Percentiles rank a stretch among this genome's conserved stretches.
Evolutionary conservation across 64 coral and sea anemone genomes (phyloP).

Genomic region (Montipora cactus): DNA sequence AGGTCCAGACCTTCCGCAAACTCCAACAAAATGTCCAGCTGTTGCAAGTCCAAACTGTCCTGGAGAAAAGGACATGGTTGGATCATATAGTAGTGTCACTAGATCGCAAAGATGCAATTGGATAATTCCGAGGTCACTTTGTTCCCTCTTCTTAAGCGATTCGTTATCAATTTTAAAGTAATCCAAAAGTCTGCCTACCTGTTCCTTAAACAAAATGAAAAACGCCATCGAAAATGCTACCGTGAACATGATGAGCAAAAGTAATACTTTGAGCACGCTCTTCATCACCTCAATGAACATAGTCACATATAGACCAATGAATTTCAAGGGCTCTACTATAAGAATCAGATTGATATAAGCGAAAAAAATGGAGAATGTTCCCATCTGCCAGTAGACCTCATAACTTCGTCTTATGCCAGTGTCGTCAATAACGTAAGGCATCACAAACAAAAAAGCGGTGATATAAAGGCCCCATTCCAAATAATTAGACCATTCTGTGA

Average conservation of each 20-base stretch:
- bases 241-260: conserved; percentile 62
- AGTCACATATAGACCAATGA: conserved; percentile 65
- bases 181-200: conserved; percentile 17
- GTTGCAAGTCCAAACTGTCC: too few species aligned
- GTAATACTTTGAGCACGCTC: conserved; percentile 56
- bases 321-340: conserved; percentile 32
- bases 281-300: conserved; percentile 78
- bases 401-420: neutral
- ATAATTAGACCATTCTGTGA: conserved; percentile 49
- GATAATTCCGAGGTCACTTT: too few species aligned
- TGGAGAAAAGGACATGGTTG: too few species aligned
- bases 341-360: conserved; percentile 61
- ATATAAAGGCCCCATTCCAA: conserved; percentile 66
- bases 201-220: conserved; percentile 68
- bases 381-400: conserved; percentile 59
- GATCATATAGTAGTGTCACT: too few species aligned
- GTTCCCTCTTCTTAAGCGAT: too few species aligned
- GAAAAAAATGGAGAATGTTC: conserved; percentile 56
- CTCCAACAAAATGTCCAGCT: too few species aligned
- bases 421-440: conserved; percentile 43
- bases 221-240: conserved; percentile 61
- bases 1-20: too few species aligned
- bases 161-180: neutral
- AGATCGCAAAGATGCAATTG: too few species aligned
- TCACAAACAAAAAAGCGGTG: conserved; percentile 44